A percentile compares a stretch with the other conserved stretches of the same genome.
phyloP scores from a whole-genome alignment of 2,113 vertebrate genomes.

The Kryptolebias marmoratus region DNA sequence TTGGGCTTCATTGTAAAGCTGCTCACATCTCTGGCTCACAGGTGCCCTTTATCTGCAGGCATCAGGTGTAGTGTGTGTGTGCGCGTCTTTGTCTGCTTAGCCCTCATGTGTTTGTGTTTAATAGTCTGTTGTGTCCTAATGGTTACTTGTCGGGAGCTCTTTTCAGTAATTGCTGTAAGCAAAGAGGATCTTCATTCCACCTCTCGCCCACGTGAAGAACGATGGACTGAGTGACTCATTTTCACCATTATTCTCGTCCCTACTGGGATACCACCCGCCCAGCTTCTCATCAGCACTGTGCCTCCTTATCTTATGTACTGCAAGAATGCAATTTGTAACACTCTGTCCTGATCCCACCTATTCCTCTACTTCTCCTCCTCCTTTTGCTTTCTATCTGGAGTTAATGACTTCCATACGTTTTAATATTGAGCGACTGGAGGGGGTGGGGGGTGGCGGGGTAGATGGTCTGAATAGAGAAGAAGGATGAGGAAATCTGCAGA shows the following conservation, averaged over 20 bases:
- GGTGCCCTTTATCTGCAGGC: slow-evolving; percentile 43
- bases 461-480: slow-evolving; percentile 42
- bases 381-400: slow-evolving; percentile 44
- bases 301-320: slow-evolving; percentile 38
- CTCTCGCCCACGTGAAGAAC: slow-evolving; percentile 13
- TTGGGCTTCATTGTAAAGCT: slow-evolving; percentile 49
- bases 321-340: slow-evolving; percentile 54
- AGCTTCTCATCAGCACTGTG: slow-evolving; percentile 30
- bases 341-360: slow-evolving; percentile 15
- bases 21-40: slow-evolving; percentile 40
- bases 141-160: slow-evolving; percentile 5
- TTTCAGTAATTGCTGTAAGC: slow-evolving; percentile 31
- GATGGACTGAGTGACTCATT: slow-evolving; percentile 39
- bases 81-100: background rate
- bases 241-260: slow-evolving; percentile 21
- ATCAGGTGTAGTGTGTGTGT: slow-evolving; percentile 23
- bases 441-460: slow-evolving; percentile 9
- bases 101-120: slow-evolving; percentile 3
- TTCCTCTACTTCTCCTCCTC: slow-evolving; percentile 27
- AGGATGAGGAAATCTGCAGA: slow-evolving; percentile 75
- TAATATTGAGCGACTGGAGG: slow-evolving; percentile 63
- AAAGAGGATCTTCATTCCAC: slow-evolving; percentile 16
- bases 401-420: slow-evolving; percentile 76
- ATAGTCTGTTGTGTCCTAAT: slow-evolving; percentile 7
- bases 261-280: slow-evolving; percentile 22